Conservation (phyloP, 2,888 invertebrate species). For the Papilio elwesi region DNA sequence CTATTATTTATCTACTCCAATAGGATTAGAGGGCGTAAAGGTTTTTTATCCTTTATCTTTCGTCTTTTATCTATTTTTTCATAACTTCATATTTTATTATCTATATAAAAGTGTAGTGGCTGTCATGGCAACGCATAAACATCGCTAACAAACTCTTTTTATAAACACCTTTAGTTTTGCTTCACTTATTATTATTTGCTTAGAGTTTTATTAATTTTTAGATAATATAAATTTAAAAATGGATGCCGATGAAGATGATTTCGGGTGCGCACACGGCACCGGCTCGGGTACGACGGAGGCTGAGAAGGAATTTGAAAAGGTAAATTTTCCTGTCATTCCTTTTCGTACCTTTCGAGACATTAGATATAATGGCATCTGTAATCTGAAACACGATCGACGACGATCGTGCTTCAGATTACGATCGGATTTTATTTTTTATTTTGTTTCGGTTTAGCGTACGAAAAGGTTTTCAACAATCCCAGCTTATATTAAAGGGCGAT, state of each 20-base stretch:
- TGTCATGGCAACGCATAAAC: conserved; percentile 48
- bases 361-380: too few relatives aligned
- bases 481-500: too few relatives aligned
- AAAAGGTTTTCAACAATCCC: too few relatives aligned
- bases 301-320: conserved; percentile 73
- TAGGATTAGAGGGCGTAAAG: too few relatives aligned
- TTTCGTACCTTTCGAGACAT: too few relatives aligned
- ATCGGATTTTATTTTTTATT: too few relatives aligned
- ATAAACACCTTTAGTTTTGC: conserved; percentile 45
- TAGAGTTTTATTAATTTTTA: conserved; percentile 42
- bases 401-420: too few relatives aligned
- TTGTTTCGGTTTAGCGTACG: too few relatives aligned
- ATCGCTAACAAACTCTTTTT: conserved; percentile 25
- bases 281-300: conserved; percentile 76
- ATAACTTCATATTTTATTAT: conserved; percentile 12
- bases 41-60: not conserved
- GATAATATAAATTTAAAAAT: conserved; percentile 44
- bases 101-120: conserved; percentile 38
- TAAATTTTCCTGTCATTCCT: conserved; percentile 44
- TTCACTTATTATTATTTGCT: conserved; percentile 47
- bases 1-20: too few relatives aligned
- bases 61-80: conserved; percentile 2
- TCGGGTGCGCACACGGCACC: conserved; percentile 61
- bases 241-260: conserved; percentile 61
- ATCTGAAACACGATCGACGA: too few relatives aligned